These are phyloP conservation scores for Marisa cornuarietis DNA, from an alignment of 1,140 invertebrate species.

Conservation along the genomic window DNA sequence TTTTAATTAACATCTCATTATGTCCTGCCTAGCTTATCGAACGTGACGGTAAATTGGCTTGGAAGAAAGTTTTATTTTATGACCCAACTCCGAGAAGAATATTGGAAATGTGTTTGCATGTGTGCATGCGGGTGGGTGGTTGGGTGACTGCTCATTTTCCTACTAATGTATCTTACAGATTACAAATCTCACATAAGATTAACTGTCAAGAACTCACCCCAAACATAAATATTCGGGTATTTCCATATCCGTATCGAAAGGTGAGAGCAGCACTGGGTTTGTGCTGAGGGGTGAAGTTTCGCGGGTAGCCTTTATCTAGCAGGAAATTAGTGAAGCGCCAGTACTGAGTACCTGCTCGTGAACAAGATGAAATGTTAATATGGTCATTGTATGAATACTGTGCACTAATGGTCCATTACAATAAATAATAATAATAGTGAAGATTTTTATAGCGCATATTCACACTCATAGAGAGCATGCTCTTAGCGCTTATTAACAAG, in stretches of 20 bases:
- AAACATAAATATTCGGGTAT: constrained; percentile 20
- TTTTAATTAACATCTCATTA: no score
- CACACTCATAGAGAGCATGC: no score
- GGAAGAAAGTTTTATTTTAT: no score
- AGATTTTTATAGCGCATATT: no score
- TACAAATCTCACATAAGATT: background rate
- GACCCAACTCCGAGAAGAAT: no score
- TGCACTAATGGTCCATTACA: background rate
- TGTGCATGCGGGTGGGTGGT: background rate
- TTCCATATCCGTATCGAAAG: background rate
- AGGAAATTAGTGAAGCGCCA: constrained; percentile 18
- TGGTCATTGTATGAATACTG: background rate
- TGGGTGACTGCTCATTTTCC: background rate
- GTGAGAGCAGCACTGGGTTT: constrained; percentile 19
- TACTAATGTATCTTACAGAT: background rate
- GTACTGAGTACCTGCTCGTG: background rate
- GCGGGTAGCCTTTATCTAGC: constrained; percentile 21
- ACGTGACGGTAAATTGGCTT: no score
- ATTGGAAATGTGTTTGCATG: background rate
- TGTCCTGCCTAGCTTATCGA: no score
- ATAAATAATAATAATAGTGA: background rate
- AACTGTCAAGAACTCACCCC: constrained; percentile 3
- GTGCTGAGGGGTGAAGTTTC: background rate
- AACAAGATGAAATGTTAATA: background rate
- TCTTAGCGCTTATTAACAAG: no score